Percentiles rank a stretch among this genome's conserved stretches.
phyloP scores from a whole-genome alignment of 2,888 invertebrate species.

The Arge pagana region DNA sequence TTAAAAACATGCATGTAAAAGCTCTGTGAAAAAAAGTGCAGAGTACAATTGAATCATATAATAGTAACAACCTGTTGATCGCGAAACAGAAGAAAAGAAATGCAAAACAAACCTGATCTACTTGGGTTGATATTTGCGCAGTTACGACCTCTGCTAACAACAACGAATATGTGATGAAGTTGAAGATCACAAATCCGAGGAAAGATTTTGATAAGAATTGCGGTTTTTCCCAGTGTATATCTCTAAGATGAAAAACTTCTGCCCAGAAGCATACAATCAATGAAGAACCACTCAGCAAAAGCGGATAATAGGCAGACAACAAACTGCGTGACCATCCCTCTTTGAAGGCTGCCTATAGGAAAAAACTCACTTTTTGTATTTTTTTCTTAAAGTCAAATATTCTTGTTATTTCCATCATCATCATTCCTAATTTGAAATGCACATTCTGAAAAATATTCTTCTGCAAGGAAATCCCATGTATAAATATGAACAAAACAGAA shows the following conservation, averaged over 20 bases:
- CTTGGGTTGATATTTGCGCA: constrained; percentile 56
- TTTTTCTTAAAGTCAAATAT: no score
- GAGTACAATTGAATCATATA: constrained; percentile 11
- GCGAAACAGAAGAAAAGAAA: background rate
- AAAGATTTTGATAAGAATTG: constrained; percentile 91
- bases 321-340: constrained; percentile 87
- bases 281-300: constrained; percentile 86
- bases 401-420: no score
- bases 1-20: constrained; percentile 88
- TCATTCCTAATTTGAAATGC: no score
- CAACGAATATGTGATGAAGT: constrained; percentile 84
- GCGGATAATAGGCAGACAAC: constrained; percentile 87
- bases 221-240: constrained; percentile 85
- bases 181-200: constrained; percentile 87
- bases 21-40: constrained; percentile 61
- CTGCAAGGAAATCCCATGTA: no score
- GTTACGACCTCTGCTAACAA: constrained; percentile 75
- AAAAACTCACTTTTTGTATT: no score
- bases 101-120: constrained; percentile 44
- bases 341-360: constrained; percentile 72
- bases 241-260: constrained; percentile 88
- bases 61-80: background rate
- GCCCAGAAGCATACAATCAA: constrained; percentile 94
- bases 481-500: no score
- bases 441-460: no score